Conservation (phyloP, 1,140 invertebrate genomes). For the Tribolium castaneum region DNA sequence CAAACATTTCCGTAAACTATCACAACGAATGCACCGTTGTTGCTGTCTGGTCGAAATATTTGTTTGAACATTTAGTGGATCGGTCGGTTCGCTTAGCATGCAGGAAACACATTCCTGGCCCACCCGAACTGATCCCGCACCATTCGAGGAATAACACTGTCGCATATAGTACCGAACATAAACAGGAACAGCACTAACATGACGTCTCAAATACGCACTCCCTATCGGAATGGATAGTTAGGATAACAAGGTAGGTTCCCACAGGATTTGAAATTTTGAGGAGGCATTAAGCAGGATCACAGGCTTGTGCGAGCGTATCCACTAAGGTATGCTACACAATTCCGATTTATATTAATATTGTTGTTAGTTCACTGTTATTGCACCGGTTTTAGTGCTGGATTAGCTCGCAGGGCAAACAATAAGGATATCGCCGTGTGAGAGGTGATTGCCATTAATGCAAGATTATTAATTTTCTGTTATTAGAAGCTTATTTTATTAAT, state of each 20-base stretch:
- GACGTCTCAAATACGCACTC: constrained; percentile 25
- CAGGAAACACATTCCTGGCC: constrained; percentile 1
- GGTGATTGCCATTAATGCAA: neutral
- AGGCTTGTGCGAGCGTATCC: constrained; percentile 22
- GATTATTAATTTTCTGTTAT: constrained; percentile 11
- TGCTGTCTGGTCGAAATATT: neutral
- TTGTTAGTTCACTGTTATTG: constrained; percentile 44
- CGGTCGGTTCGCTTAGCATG: constrained; percentile 1
- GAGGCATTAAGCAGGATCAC: constrained; percentile 45
- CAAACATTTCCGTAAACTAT: neutral
- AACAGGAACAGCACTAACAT: neutral
- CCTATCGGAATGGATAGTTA: constrained; percentile 45
- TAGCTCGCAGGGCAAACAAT: neutral
- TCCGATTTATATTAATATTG: constrained; percentile 48
- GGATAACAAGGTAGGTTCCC: constrained; percentile 44
- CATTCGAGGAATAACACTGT: neutral
- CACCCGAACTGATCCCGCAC: neutral
- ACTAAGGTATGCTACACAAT: constrained; percentile 39
- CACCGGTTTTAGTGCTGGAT: constrained; percentile 33
- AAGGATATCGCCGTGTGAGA: neutral
- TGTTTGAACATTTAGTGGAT: neutral
- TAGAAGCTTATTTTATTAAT: constrained; percentile 11
- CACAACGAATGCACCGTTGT: neutral
- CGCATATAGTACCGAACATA: neutral
- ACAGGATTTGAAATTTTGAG: constrained; percentile 46